Evolutionary conservation across 2,888 invertebrate genomes (phyloP), one percentile per base, ranked within the genome.

Genomic region (Steromphala cineraria): DNA sequence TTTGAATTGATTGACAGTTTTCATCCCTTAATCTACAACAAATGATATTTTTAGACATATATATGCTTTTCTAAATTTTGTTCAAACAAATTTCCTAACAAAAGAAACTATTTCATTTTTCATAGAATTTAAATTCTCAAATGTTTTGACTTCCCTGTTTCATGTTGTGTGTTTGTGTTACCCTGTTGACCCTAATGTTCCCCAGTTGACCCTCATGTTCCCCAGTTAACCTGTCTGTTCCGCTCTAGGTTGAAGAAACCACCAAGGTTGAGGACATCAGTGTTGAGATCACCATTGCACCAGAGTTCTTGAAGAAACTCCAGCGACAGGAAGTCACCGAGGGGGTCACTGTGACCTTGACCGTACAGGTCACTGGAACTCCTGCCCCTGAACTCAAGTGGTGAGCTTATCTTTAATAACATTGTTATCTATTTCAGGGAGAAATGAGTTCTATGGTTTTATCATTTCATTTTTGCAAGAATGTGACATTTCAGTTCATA

Each of bases 271-370:
- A 87, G 52, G 84, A 84, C 13, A 75, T 85, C 31, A 71, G 78
- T 1, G 76, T 83, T 5, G 83, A 82, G 56, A 53, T 81, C 7
- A 82, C 82, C 1, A 77, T 87, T 62, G 84, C 85, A n/a, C 91
- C 91, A 24, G 71, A 82, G 77, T 89, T 91, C 85, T 78, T 88
- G 28, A 80, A 90, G 80, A 86, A 87, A 80, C 86, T 91, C 46
- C 83, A 86, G 28, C 89, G 90, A 75, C 88, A 89, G 78, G 89
- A 90, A 81, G 89, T 92, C 10, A 88, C 88, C 46, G 90, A 91
- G 82, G 90, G 90, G 46, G 87, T 90, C 71, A 91, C 91, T 53
- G 88, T 90, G 21, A 88, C 87, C 82, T 79, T 87, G 31, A 81
- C 83, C 36, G 81, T 86, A 74, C 80, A 82, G n/a, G 85, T 90